A percentile compares a stretch with the other conserved stretches of the same genome.
Evolutionary conservation across 2,797 vertebrate genomes (phyloP).

Genomic region (Perodicticus potto): DNA sequence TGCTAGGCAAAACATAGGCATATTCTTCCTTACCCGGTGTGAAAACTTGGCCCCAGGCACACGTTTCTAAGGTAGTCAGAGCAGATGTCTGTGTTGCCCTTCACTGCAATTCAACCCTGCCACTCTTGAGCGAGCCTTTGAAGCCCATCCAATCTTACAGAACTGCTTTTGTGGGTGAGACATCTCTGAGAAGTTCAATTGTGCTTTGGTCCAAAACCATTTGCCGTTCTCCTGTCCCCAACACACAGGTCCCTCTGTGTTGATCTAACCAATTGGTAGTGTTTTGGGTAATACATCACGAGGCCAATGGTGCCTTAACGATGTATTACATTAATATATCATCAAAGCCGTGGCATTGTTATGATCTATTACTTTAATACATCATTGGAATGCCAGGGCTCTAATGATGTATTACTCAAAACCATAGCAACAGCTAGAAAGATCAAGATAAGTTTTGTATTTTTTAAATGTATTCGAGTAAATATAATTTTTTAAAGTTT

Average conservation of each 20-base stretch:
- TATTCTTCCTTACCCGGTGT: fast-evolving
- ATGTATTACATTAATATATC: conserved; percentile 87
- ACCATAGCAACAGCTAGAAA: conserved; percentile 85
- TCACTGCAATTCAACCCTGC: background rate
- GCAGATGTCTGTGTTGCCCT: background rate
- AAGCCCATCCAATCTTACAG: conserved; percentile 55
- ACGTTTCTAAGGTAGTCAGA: background rate
- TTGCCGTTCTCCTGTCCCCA: conserved; percentile 72
- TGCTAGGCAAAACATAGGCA: fast-evolving
- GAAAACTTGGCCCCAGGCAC: background rate
- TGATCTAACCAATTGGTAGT: conserved; percentile 79
- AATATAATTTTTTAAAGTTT: conserved; percentile 63
- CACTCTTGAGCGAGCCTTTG: background rate
- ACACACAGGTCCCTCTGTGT: conserved; percentile 75
- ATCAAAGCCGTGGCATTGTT: conserved; percentile 84
- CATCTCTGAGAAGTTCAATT: conserved; percentile 65
- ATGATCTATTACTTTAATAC: conserved; percentile 85
- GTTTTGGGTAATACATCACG: conserved; percentile 85
- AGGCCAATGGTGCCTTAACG: conserved; percentile 85
- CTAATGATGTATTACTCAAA: conserved; percentile 85
- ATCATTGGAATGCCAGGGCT: conserved; percentile 80
- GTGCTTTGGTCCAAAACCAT: conserved; percentile 53
- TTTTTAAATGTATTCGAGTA: conserved; percentile 77
- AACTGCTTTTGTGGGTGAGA: conserved; percentile 53
- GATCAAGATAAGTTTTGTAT: conserved; percentile 83